phyloP scores from a whole-genome alignment of 2,113 vertebrate genomes.

The Parus major region DNA sequence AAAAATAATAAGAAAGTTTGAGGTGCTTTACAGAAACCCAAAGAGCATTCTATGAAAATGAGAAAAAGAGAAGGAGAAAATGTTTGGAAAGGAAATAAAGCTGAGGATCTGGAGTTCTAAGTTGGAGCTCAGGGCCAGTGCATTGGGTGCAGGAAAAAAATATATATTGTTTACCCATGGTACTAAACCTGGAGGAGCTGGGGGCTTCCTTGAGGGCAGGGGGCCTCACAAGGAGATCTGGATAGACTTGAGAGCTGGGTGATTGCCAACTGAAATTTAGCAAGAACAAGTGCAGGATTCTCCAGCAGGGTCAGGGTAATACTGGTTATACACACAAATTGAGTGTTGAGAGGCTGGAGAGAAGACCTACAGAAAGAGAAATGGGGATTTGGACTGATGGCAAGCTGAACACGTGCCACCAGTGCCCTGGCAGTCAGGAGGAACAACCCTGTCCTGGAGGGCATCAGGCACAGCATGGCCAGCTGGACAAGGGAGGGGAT shows the following conservation, averaged over 20 bases:
- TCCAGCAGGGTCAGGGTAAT: not conserved
- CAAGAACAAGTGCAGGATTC: not conserved
- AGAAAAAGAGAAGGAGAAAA: not conserved
- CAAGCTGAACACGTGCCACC: not conserved
- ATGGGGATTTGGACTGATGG: not conserved
- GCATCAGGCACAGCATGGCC: accelerated
- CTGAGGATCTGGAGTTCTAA: not conserved
- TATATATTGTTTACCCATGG: not conserved
- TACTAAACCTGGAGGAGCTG: not conserved
- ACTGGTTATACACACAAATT: accelerated
- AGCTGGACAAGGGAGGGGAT: accelerated
- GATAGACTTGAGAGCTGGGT: not conserved
- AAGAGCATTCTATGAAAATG: not conserved
- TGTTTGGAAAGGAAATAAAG: not conserved
- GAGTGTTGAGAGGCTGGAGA: not conserved
- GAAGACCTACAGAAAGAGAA: not conserved
- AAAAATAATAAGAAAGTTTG: not conserved
- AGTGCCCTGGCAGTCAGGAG: not conserved
- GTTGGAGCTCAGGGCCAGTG: not conserved
- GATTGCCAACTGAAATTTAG: not conserved
- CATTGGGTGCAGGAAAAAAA: not conserved
- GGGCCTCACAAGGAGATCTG: not conserved
- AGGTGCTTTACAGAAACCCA: not conserved
- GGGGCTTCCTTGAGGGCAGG: not conserved
- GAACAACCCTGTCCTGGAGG: accelerated